Evolutionary conservation across 2,113 vertebrate genomes (phyloP).

Genomic region (Plestiodon gilberti): DNA sequence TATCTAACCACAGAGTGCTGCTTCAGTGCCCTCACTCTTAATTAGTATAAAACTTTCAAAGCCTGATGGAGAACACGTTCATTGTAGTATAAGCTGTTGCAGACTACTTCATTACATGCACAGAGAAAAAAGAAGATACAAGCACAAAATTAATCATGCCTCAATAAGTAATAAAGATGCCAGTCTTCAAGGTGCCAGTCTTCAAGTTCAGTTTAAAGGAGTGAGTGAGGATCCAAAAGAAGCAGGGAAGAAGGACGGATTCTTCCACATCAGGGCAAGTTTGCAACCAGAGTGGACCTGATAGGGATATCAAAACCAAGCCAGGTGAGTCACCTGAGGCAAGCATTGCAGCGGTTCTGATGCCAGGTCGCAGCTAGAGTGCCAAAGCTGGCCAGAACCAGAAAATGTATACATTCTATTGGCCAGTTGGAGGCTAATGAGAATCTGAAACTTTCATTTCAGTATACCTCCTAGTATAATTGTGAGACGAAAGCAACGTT

Average conservation of each 20-base stretch:
- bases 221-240: not conserved
- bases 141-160: too few relatives aligned
- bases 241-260: not conserved
- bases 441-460: not conserved
- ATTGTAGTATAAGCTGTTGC: too few relatives aligned
- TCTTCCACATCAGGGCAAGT: not conserved
- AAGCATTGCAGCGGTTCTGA: not conserved
- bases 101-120: too few relatives aligned
- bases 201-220: too few relatives aligned
- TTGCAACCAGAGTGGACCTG: not conserved
- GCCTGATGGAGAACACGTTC: not conserved
- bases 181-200: too few relatives aligned
- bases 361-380: not conserved
- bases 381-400: not conserved
- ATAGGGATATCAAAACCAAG: not conserved
- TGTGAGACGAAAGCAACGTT: conserved; percentile 6
- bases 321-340: not conserved
- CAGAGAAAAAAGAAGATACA: too few relatives aligned
- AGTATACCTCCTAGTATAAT: fast-evolving
- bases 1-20: not conserved
- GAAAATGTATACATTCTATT: not conserved
- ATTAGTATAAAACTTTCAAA: fast-evolving
- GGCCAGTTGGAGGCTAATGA: not conserved
- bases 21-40: fast-evolving
- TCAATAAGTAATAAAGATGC: too few relatives aligned